A percentile compares a stretch with the other conserved stretches of the same genome.
Conservation (phyloP, 2,888 invertebrate genomes). For the Drepana falcataria region DNA sequence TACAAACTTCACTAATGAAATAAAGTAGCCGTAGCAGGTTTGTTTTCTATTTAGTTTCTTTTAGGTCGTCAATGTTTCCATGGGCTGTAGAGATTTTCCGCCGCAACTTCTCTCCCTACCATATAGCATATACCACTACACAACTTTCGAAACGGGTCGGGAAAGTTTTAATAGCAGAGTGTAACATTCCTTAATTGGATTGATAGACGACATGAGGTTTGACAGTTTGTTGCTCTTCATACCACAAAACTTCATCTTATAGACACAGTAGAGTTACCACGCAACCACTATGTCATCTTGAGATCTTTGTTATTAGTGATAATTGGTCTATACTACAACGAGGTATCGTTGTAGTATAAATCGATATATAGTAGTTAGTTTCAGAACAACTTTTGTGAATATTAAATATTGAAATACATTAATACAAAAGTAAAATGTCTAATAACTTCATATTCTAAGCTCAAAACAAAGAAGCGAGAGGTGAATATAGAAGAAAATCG, state of each 20-base stretch:
- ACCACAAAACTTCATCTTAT: constrained; percentile 18
- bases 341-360: too few species aligned
- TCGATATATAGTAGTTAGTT: too few species aligned
- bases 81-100: constrained; percentile 1
- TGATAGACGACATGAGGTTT: constrained; percentile 46
- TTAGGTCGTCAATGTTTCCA: constrained; percentile 3
- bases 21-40: too few species aligned
- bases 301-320: too few species aligned
- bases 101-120: not conserved
- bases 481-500: constrained; percentile 47
- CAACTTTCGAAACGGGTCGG: constrained; percentile 38
- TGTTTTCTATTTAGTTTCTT: constrained; percentile 6
- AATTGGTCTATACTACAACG: too few species aligned
- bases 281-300: constrained; percentile 3
- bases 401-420: too few species aligned
- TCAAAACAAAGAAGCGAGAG: constrained; percentile 29
- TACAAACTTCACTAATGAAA: too few species aligned
- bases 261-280: constrained; percentile 18
- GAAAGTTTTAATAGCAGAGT: constrained; percentile 55
- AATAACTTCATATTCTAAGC: not conserved
- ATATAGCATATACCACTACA: constrained; percentile 19
- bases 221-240: constrained; percentile 34
- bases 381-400: too few species aligned
- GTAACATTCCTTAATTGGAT: constrained; percentile 57
- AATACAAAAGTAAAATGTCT: too few species aligned